phyloP scores from a whole-genome alignment of 2,888 invertebrate species.

The Hypomecis punctinalis region DNA sequence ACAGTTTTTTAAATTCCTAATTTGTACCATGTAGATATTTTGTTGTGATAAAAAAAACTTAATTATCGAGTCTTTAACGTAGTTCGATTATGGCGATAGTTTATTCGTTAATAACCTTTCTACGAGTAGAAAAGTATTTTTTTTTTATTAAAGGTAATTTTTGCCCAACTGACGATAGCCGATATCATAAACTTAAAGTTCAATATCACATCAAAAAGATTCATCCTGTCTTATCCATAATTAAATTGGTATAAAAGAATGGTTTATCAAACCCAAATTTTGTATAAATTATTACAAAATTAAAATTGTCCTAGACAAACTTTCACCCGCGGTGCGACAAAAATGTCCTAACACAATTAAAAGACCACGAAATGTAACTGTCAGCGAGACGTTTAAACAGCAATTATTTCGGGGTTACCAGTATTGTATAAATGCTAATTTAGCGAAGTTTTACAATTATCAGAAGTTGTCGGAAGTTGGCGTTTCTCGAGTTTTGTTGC shows the following conservation, averaged over 20 bases:
- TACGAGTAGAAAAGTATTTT: too few relatives aligned
- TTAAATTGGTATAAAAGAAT: background rate
- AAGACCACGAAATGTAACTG: conserved; percentile 47
- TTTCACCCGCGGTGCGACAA: conserved; percentile 38
- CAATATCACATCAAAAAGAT: background rate
- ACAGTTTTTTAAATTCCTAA: too few relatives aligned
- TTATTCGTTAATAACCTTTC: too few relatives aligned
- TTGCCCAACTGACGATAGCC: too few relatives aligned
- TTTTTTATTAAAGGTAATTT: too few relatives aligned
- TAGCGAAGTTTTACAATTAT: conserved; percentile 27
- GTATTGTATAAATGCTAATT: conserved; percentile 35
- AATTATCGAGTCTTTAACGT: too few relatives aligned
- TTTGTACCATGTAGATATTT: too few relatives aligned
- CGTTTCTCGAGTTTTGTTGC: conserved; percentile 25
- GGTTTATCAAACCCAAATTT: background rate
- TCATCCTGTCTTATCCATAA: background rate
- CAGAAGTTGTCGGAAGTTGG: conserved; percentile 25
- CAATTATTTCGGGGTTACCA: conserved; percentile 37
- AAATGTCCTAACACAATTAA: conserved; percentile 46
- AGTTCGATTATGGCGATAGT: too few relatives aligned
- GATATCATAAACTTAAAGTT: too few relatives aligned
- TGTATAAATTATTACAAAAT: conserved; percentile 21
- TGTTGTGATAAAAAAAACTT: too few relatives aligned
- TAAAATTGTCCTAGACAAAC: conserved; percentile 26
- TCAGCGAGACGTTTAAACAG: conserved; percentile 45